Conservation (phyloP, 2,113 vertebrate species). For the Noctilio leporinus region DNA sequence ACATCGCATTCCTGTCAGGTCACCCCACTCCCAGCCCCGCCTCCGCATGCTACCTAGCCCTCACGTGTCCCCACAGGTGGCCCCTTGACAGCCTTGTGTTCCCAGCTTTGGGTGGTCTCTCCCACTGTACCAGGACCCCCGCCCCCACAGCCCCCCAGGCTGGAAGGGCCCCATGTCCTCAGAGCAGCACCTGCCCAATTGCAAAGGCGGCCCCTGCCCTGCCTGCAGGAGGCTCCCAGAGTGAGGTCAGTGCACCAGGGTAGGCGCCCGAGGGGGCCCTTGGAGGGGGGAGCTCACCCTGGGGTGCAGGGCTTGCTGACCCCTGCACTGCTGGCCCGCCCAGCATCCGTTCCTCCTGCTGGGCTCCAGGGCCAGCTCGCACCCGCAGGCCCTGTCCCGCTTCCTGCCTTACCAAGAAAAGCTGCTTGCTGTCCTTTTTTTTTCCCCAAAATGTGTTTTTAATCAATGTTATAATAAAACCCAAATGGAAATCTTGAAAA, state of each 20-base stretch:
- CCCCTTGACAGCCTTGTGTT: not conserved
- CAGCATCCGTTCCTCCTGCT: not conserved
- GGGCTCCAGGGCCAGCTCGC: not conserved
- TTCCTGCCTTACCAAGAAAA: not conserved
- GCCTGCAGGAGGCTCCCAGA: not conserved
- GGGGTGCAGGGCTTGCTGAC: not conserved
- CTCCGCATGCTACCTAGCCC: too few species aligned
- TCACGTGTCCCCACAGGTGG: not conserved
- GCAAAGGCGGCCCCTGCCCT: not conserved
- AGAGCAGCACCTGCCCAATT: not conserved
- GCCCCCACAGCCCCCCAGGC: not conserved
- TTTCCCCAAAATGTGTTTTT: slow-evolving; percentile 42
- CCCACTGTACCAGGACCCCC: not conserved
- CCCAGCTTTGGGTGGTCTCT: not conserved
- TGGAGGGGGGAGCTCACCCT: accelerated
- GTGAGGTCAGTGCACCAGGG: accelerated
- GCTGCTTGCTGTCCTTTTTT: not conserved
- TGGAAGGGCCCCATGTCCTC: not conserved
- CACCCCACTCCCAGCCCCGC: too few species aligned
- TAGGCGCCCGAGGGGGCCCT: accelerated
- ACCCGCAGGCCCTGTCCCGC: not conserved
- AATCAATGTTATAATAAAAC: slow-evolving; percentile 55
- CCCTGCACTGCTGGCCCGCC: not conserved
- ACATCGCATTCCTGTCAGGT: not conserved
- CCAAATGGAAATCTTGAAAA: slow-evolving; percentile 50